phyloP scores from a whole-genome alignment of 1,140 invertebrate genomes.

The Drosophila baimaii region DNA sequence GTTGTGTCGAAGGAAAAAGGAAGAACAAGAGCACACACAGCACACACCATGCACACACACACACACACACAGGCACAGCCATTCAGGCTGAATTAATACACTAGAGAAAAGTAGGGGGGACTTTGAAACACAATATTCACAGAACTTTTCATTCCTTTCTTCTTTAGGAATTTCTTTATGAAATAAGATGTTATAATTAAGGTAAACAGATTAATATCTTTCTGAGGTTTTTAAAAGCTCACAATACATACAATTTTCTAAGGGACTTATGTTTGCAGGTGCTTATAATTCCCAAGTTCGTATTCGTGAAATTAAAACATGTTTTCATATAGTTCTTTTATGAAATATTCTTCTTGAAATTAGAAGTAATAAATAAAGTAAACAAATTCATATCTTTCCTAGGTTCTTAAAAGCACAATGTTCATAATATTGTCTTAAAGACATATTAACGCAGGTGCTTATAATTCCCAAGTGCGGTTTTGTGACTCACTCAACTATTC shows the following conservation, averaged over 20 bases:
- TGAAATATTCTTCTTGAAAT: neutral
- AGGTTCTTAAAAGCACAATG: too few species aligned
- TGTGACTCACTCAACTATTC: fast-evolving
- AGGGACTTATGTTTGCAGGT: neutral
- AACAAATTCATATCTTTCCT: too few species aligned
- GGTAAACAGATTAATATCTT: too few species aligned
- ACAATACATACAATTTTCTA: too few species aligned
- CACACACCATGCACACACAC: conserved; percentile 14
- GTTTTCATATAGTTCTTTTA: too few species aligned
- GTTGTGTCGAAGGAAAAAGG: conserved; percentile 50
- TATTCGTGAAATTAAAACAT: neutral
- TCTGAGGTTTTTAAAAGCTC: too few species aligned
- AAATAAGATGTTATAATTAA: too few species aligned
- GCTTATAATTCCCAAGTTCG: neutral
- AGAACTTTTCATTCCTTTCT: fast-evolving
- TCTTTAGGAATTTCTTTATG: too few species aligned
- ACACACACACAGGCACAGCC: conserved; percentile 14
- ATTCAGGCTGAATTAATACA: conserved; percentile 66
- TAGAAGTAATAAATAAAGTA: neutral
- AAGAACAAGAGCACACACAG: conserved; percentile 25
- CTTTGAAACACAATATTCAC: neutral
- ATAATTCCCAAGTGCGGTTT: neutral
- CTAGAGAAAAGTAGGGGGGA: neutral
- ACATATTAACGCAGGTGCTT: too few species aligned
- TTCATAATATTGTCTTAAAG: too few species aligned